Evolutionary conservation across 2,888 invertebrate species (phyloP).

Genomic region (Netelia fuscicornis): DNA sequence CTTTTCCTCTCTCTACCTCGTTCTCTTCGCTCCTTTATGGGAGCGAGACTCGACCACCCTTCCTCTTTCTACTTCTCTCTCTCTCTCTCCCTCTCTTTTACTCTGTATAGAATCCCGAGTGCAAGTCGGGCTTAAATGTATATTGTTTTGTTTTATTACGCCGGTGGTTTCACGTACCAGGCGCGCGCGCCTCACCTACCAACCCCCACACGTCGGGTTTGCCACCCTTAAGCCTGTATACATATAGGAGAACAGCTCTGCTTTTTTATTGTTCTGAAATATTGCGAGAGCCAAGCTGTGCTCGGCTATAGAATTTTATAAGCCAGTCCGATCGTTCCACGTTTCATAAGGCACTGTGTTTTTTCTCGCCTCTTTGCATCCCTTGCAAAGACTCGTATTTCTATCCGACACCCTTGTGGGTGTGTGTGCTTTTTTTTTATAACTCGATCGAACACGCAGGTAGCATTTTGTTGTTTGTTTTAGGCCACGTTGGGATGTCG

Average conservation of each 20-base stretch:
- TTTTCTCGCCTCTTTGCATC: not conserved
- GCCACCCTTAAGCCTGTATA: not conserved
- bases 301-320: slow-evolving; percentile 47
- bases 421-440: not conserved
- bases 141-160: slow-evolving; percentile 81
- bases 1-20: no score
- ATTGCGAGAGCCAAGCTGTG: slow-evolving; percentile 67
- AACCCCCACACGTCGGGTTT: slow-evolving; percentile 22
- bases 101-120: slow-evolving; percentile 22
- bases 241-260: slow-evolving; percentile 11
- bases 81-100: not conserved
- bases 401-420: slow-evolving; percentile 7
- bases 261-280: slow-evolving; percentile 75
- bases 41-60: not conserved
- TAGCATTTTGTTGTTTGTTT: not conserved
- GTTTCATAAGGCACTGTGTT: not conserved
- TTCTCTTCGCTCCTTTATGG: not conserved
- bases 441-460: not conserved
- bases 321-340: slow-evolving; percentile 3
- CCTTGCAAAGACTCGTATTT: slow-evolving; percentile 25
- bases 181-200: slow-evolving; percentile 68
- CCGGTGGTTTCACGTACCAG: slow-evolving; percentile 76
- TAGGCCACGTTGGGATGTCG: not conserved
- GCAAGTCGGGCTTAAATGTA: slow-evolving; percentile 71
- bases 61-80: not conserved